Conservation (phyloP, 1,140 invertebrate species). For the Camponotus vicinus region DNA sequence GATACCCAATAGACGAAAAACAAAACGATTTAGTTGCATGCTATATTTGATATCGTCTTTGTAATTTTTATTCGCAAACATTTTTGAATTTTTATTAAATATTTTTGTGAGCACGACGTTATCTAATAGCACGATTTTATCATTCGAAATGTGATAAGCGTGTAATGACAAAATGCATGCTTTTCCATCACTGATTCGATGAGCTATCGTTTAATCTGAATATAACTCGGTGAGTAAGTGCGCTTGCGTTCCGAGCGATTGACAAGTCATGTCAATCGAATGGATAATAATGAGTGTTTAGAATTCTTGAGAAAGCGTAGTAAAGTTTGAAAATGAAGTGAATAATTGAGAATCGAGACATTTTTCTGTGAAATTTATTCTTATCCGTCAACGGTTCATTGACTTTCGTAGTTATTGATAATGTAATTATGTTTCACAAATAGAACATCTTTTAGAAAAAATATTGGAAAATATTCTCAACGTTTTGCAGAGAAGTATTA, state of each 20-base stretch:
- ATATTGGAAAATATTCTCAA: too few species aligned
- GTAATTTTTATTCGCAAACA: slow-evolving; percentile 41
- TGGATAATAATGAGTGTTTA: background rate
- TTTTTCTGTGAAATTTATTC: slow-evolving; percentile 12
- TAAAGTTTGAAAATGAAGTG: slow-evolving; percentile 10
- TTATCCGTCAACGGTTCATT: background rate
- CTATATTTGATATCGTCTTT: slow-evolving; percentile 39
- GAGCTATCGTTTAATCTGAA: background rate
- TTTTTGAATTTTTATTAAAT: background rate
- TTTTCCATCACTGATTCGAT: slow-evolving; percentile 14
- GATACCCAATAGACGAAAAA: slow-evolving; percentile 39
- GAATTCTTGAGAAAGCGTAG: background rate
- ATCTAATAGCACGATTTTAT: background rate
- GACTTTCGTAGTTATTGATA: background rate
- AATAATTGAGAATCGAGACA: background rate
- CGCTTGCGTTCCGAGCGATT: slow-evolving; percentile 37
- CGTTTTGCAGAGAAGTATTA: too few species aligned
- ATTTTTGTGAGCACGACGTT: background rate
- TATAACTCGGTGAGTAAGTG: slow-evolving; percentile 11
- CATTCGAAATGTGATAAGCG: background rate
- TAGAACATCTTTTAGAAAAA: background rate
- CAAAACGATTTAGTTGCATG: slow-evolving; percentile 3
- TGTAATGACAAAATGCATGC: background rate
- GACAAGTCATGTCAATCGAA: slow-evolving; percentile 7
- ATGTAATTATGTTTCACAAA: background rate